phyloP scores from a whole-genome alignment of 1,140 invertebrate genomes.

The Lucilia sericata region DNA sequence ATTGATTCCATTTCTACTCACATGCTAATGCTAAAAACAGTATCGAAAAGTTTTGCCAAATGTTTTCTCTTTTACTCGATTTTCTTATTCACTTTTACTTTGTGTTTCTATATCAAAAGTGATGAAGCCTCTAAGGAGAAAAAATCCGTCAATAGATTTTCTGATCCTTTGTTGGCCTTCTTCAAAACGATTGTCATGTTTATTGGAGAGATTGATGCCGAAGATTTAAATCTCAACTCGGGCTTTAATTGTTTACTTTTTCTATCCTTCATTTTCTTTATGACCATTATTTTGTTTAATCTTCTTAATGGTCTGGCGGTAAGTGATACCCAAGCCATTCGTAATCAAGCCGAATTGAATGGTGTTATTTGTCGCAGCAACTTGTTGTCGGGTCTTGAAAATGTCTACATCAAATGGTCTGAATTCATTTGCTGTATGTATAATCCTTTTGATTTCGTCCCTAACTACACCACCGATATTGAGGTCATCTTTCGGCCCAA shows the following conservation, averaged over 20 bases:
- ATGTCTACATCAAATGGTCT: no score
- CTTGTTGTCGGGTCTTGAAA: no score
- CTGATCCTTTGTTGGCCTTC: conserved; percentile 74
- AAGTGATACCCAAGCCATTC: conserved; percentile 81
- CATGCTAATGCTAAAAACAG: not conserved
- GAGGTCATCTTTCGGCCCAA: no score
- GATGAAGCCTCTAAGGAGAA: conserved; percentile 49
- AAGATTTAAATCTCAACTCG: conserved; percentile 78
- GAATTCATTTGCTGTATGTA: no score
- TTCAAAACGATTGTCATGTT: conserved; percentile 88
- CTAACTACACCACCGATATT: no score
- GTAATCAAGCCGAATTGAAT: conserved; percentile 81
- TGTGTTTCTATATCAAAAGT: not conserved
- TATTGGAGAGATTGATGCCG: conserved; percentile 84
- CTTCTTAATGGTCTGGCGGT: conserved; percentile 84
- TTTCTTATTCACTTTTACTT: not conserved
- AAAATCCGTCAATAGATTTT: conserved; percentile 72
- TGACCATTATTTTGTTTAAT: conserved; percentile 84
- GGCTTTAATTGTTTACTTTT: conserved; percentile 79
- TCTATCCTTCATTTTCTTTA: conserved; percentile 82
- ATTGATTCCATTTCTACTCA: not conserved
- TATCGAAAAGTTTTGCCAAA: not conserved
- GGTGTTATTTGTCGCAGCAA: conserved; percentile 76
- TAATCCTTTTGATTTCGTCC: no score
- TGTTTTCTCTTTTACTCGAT: not conserved